Percentiles rank a stretch among this genome's conserved stretches.
Evolutionary conservation across 1,140 invertebrate genomes (phyloP).

Genomic region (Oppia nitens): DNA sequence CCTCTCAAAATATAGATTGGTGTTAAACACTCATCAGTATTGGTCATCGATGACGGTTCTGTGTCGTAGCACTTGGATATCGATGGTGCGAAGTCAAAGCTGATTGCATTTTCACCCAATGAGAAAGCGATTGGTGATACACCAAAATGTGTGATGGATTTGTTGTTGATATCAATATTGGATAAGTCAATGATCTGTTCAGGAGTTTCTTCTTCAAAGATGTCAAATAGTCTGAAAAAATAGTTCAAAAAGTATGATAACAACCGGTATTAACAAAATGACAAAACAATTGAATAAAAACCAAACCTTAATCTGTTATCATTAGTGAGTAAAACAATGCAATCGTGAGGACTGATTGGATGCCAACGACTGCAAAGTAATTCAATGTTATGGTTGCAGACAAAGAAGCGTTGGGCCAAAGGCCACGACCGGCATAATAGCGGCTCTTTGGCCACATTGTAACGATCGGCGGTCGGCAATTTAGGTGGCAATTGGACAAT

Average conservation of each 20-base stretch:
- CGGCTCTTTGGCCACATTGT: neutral
- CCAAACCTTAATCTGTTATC: slow-evolving; percentile 57
- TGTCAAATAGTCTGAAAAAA: slow-evolving; percentile 24
- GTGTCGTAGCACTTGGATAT: slow-evolving; percentile 14
- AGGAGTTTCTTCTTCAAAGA: slow-evolving; percentile 26
- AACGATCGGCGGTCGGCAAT: slow-evolving; percentile 16
- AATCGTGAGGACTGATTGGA: slow-evolving; percentile 53
- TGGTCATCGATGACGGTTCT: neutral
- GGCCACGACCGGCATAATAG: slow-evolving; percentile 16
- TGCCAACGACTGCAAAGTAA: slow-evolving; percentile 52
- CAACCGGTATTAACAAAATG: neutral
- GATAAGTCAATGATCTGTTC: slow-evolving; percentile 25
- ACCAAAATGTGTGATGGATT: slow-evolving; percentile 13
- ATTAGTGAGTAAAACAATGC: slow-evolving; percentile 52
- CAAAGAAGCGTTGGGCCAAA: slow-evolving; percentile 28
- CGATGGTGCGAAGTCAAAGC: slow-evolving; percentile 60
- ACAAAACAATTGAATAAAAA: slow-evolving; percentile 14
- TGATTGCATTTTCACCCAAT: slow-evolving; percentile 59
- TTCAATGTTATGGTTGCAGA: slow-evolving; percentile 23
- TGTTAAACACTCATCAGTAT: slow-evolving; percentile 35
- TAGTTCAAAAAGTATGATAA: slow-evolving; percentile 11
- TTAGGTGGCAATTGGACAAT: slow-evolving; percentile 29
- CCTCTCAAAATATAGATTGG: slow-evolving; percentile 59
- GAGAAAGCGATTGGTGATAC: slow-evolving; percentile 29
- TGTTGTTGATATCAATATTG: neutral